Evolutionary conservation across 2,888 invertebrate genomes (phyloP).

Genomic region (Nebria brevicollis): DNA sequence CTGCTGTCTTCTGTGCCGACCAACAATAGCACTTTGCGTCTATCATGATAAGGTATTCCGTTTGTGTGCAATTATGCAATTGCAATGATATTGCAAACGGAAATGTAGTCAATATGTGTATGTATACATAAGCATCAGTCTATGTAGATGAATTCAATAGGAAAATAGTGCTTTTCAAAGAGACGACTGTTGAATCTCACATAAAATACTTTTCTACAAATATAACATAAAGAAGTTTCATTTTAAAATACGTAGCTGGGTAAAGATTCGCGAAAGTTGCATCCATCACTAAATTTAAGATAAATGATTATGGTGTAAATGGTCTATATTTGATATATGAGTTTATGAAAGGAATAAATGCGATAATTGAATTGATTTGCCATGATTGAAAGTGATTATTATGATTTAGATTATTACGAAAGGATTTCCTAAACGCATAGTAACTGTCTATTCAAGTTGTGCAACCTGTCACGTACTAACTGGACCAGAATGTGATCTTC

Average conservation of each 20-base stretch:
- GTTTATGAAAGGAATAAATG: too few species aligned
- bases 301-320: too few species aligned
- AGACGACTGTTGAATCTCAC: neutral
- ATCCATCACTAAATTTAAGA: too few species aligned
- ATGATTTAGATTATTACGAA: neutral
- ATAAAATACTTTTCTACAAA: too few species aligned
- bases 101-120: neutral
- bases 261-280: too few species aligned
- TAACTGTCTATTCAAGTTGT: neutral
- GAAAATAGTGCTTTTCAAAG: neutral
- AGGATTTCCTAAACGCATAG: neutral
- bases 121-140: neutral
- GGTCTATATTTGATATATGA: too few species aligned
- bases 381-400: too few species aligned
- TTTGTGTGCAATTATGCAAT: slow-evolving; percentile 31
- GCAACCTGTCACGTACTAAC: neutral
- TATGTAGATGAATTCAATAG: neutral
- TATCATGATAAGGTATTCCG: slow-evolving; percentile 25
- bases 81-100: neutral
- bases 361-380: too few species aligned
- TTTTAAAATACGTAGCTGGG: too few species aligned
- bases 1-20: neutral
- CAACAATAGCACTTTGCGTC: neutral
- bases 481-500: neutral
- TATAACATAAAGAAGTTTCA: too few species aligned